Evolutionary conservation across 2,797 vertebrate genomes (phyloP).

Genomic region (Notolabrus celidotus): DNA sequence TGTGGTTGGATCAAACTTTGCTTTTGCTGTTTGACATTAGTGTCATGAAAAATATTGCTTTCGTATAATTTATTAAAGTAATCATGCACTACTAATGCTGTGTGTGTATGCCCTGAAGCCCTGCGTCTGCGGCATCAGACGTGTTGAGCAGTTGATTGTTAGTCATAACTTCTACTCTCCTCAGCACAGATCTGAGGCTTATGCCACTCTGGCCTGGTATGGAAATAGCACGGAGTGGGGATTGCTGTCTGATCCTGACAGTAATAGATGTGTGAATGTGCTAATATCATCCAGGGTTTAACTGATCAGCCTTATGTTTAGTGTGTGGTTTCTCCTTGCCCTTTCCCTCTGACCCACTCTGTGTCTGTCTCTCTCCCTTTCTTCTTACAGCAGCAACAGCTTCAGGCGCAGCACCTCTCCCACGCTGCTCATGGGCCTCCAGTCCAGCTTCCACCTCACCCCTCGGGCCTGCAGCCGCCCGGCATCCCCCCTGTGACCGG

Average conservation of each 20-base stretch:
- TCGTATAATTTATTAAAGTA: not conserved
- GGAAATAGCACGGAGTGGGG: conserved; percentile 56
- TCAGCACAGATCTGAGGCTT: conserved; percentile 55
- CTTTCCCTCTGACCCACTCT: conserved; percentile 82
- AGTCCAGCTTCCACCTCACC: conserved; percentile 92
- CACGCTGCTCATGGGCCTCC: conserved; percentile 94
- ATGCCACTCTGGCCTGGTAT: conserved; percentile 52
- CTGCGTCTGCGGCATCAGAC: conserved; percentile 16
- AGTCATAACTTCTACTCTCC: conserved; percentile 52
- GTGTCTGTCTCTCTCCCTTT: conserved; percentile 66
- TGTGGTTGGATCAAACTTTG: conserved; percentile 26
- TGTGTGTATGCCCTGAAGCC: conserved; percentile 14
- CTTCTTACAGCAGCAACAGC: conserved; percentile 86
- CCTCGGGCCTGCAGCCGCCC: conserved; percentile 93
- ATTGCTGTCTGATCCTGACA: conserved; percentile 59
- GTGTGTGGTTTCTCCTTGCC: conserved; percentile 49
- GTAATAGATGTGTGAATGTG: conserved; percentile 72
- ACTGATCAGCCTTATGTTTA: conserved; percentile 63
- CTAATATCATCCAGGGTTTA: conserved; percentile 69
- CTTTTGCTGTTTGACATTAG: conserved; percentile 16
- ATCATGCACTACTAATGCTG: conserved; percentile 5
- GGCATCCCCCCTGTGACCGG: conserved; percentile 91
- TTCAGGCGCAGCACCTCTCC: conserved; percentile 96
- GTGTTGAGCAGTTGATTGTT: conserved; percentile 50
- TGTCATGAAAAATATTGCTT: not conserved